Conservation (phyloP, 2,797 vertebrate genomes). For the Remorina albescens region DNA sequence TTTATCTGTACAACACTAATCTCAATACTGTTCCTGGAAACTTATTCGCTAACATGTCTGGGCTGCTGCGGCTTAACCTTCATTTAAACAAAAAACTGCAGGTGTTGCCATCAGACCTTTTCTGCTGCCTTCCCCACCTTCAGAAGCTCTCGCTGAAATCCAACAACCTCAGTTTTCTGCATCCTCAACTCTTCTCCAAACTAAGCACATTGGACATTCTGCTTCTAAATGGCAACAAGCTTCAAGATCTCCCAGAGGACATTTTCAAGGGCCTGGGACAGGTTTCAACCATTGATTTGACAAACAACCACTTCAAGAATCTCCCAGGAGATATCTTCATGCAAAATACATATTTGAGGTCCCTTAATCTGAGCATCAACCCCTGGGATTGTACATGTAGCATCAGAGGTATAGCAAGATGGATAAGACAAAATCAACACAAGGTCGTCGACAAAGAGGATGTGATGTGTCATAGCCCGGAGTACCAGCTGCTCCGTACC, state of each 20-base stretch:
- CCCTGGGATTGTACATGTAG: slow-evolving; percentile 89
- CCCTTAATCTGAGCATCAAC: slow-evolving; percentile 79
- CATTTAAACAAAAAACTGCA: slow-evolving; percentile 83
- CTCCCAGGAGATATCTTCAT: slow-evolving; percentile 77
- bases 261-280: slow-evolving; percentile 80
- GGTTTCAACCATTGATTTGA: slow-evolving; percentile 77
- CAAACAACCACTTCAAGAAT: slow-evolving; percentile 64
- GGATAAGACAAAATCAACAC: slow-evolving; percentile 81
- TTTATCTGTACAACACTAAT: slow-evolving; percentile 87
- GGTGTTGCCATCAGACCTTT: slow-evolving; percentile 83
- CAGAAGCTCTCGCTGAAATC: slow-evolving; percentile 82
- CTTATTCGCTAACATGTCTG: slow-evolving; percentile 90
- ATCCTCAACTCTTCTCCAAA: slow-evolving; percentile 82
- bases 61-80: slow-evolving; percentile 82
- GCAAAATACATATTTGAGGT: slow-evolving; percentile 42
- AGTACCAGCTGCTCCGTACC: slow-evolving; percentile 24
- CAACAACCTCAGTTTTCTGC: slow-evolving; percentile 82
- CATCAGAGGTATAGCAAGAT: slow-evolving; percentile 83
- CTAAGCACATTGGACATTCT: slow-evolving; percentile 79
- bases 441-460: slow-evolving; percentile 62
- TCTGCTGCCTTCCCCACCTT: slow-evolving; percentile 85
- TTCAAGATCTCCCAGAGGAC: slow-evolving; percentile 78
- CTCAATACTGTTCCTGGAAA: slow-evolving; percentile 88
- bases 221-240: slow-evolving; percentile 79
- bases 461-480: slow-evolving; percentile 69